Evolutionary conservation across 2,888 invertebrate species (phyloP).

Genomic region (Eremobia ochroleuca): DNA sequence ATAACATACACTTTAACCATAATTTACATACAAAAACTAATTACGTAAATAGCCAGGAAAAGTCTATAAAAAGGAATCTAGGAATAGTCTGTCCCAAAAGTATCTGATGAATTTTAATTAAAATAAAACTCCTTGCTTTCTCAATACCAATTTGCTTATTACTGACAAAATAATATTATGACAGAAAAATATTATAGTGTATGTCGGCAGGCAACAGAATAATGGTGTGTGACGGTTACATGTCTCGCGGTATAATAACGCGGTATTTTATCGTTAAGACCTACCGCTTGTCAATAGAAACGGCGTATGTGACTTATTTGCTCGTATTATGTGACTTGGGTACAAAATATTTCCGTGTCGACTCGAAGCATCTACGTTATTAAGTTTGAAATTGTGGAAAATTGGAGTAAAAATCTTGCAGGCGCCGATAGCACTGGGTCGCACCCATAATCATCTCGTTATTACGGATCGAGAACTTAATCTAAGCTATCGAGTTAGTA

Average conservation of each 20-base stretch:
- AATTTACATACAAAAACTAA: neutral
- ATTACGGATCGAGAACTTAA: slow-evolving; percentile 45
- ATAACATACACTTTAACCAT: neutral
- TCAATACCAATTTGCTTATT: neutral
- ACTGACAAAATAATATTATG: slow-evolving; percentile 16
- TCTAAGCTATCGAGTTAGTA: slow-evolving; percentile 38
- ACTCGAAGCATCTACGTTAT: slow-evolving; percentile 36
- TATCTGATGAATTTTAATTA: neutral
- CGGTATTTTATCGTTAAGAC: slow-evolving; percentile 69
- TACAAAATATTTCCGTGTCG: slow-evolving; percentile 59
- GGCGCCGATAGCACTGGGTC: slow-evolving; percentile 7
- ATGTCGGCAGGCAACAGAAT: slow-evolving; percentile 34
- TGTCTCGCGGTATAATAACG: slow-evolving; percentile 59
- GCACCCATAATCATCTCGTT: slow-evolving; percentile 49
- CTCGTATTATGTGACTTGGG: slow-evolving; percentile 65
- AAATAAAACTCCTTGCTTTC: neutral
- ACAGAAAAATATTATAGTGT: slow-evolving; percentile 25
- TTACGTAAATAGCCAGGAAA: neutral
- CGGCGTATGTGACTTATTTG: slow-evolving; percentile 67
- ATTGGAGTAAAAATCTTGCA: slow-evolving; percentile 43
- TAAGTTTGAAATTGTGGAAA: slow-evolving; percentile 49
- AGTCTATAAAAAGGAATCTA: too few species aligned
- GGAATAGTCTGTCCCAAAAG: neutral
- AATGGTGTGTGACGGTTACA: slow-evolving; percentile 51
- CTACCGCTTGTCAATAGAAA: slow-evolving; percentile 68